A percentile compares a stretch with the other conserved stretches of the same genome.
These are phyloP conservation scores for Cyrtorhinus lividipennis DNA, from an alignment of 1,140 invertebrate species.

Conservation along the genomic window DNA sequence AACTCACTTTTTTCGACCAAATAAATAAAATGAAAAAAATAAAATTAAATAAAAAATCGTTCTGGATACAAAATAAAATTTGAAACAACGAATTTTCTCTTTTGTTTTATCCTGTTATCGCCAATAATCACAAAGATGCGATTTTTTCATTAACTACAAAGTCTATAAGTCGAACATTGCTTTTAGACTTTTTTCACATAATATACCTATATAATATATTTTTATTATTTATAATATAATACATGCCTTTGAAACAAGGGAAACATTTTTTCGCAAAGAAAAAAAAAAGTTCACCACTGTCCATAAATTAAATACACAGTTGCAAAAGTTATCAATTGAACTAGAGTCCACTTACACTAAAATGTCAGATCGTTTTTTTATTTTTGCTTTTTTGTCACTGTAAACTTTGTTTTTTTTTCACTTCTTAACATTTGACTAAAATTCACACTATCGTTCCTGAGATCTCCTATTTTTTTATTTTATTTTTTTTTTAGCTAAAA, in stretches of 20 bases:
- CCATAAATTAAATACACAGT: slow-evolving; percentile 1
- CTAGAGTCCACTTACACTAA: slow-evolving; percentile 18
- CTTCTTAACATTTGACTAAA: slow-evolving; percentile 16
- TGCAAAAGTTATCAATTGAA: slow-evolving; percentile 16
- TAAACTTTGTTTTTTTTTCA: too few relatives aligned
- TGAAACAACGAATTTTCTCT: slow-evolving; percentile 5
- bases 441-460: slow-evolving; percentile 16
- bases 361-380: slow-evolving; percentile 9
- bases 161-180: not conserved
- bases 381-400: too few relatives aligned
- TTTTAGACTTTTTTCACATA: not conserved
- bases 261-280: slow-evolving; percentile 8
- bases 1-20: slow-evolving; percentile 11
- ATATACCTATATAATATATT: slow-evolving; percentile 11
- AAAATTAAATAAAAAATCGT: slow-evolving; percentile 11
- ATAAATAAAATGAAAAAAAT: slow-evolving; percentile 3
- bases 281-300: slow-evolving; percentile 8
- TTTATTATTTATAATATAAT: slow-evolving; percentile 19
- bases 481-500: slow-evolving; percentile 16
- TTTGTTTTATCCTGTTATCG: not conserved
- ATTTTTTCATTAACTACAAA: slow-evolving; percentile 8
- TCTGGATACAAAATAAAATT: slow-evolving; percentile 8
- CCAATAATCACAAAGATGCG: not conserved
- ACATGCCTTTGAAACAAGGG: slow-evolving; percentile 17
- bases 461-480: slow-evolving; percentile 11